Evolutionary conservation across 2,888 invertebrate genomes (phyloP).

Genomic region (Mycalesis mineus): DNA sequence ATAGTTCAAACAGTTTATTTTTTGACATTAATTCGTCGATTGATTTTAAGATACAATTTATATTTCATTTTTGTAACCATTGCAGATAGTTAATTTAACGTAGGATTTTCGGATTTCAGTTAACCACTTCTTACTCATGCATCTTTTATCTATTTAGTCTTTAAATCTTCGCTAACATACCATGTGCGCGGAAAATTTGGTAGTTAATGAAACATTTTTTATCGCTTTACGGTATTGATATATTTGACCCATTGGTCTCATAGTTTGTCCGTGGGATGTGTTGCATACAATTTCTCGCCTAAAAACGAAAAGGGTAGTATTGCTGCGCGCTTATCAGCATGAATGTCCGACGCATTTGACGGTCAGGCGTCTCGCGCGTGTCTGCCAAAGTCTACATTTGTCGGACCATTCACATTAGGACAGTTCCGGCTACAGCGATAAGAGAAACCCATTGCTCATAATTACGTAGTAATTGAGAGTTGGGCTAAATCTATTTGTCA

Average conservation of each 20-base stretch:
- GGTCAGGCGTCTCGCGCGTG: conserved; percentile 34
- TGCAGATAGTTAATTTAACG: no score
- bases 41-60: no score
- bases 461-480: conserved; percentile 10
- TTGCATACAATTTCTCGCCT: neutral
- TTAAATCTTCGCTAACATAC: no score
- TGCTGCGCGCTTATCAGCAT: conserved; percentile 13
- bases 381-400: conserved; percentile 31
- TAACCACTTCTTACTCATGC: no score
- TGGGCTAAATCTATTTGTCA: conserved; percentile 1
- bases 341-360: conserved; percentile 11
- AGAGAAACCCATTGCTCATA: neutral
- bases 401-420: neutral
- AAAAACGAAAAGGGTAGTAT: neutral
- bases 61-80: no score
- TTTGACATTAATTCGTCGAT: no score
- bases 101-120: no score
- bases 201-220: no score
- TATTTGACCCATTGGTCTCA: neutral
- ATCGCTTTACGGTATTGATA: neutral
- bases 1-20: no score
- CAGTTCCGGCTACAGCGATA: conserved; percentile 9
- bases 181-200: no score
- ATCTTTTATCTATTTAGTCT: no score
- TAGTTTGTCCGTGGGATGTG: neutral